Evolutionary conservation across 2,797 vertebrate genomes (phyloP).

Genomic region (Crax fasciolata): DNA sequence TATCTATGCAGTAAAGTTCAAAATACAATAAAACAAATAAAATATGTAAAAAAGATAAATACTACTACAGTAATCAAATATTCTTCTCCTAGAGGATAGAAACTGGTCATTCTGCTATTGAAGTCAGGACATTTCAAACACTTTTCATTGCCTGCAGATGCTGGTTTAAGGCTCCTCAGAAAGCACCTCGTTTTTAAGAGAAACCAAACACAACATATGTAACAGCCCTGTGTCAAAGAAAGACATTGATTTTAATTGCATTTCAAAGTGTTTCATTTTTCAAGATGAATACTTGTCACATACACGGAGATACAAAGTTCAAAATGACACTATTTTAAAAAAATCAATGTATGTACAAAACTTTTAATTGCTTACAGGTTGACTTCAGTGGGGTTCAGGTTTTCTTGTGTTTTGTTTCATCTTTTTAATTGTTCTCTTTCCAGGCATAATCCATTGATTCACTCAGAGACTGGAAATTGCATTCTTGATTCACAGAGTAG

Average conservation of each 20-base stretch:
- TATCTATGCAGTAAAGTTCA: neutral
- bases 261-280: constrained; percentile 54
- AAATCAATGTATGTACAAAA: constrained; percentile 23
- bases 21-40: neutral
- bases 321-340: constrained; percentile 31
- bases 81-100: neutral
- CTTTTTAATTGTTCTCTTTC: neutral
- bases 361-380: constrained; percentile 13
- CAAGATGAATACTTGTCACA: constrained; percentile 33
- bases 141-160: neutral
- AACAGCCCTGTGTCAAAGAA: neutral
- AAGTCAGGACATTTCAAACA: neutral
- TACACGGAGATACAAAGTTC: neutral
- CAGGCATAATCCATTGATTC: neutral
- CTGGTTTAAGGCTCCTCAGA: neutral
- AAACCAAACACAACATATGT: neutral
- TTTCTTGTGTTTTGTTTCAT: neutral
- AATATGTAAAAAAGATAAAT: neutral
- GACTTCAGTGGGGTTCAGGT: neutral
- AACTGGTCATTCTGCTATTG: neutral
- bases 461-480: neutral
- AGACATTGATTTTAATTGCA: constrained; percentile 56
- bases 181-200: neutral
- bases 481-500: neutral
- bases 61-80: neutral